Evolutionary conservation across 2,113 vertebrate genomes (phyloP).

Genomic region (Equus quagga): DNA sequence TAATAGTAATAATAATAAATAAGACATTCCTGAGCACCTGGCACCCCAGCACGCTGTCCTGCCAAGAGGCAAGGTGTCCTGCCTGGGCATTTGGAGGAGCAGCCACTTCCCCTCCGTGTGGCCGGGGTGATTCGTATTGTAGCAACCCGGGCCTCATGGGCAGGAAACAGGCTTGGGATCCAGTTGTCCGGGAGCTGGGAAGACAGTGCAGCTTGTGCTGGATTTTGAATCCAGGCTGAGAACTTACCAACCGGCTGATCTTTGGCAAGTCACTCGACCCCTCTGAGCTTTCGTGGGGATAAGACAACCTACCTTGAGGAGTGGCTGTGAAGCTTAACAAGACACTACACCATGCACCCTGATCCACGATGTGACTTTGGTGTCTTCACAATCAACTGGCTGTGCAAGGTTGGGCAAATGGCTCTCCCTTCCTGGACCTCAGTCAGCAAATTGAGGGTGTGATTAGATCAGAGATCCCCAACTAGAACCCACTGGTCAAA

Average conservation of each 20-base stretch:
- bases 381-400: neutral
- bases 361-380: neutral
- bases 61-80: neutral
- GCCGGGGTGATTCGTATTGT: rapidly evolving
- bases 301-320: neutral
- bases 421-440: neutral
- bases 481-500: neutral
- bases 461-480: neutral
- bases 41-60: rapidly evolving
- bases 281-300: neutral
- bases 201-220: rapidly evolving
- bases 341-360: rapidly evolving
- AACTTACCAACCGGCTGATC: neutral
- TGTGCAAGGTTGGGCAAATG: neutral
- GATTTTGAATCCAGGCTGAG: neutral
- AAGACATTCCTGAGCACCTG: neutral
- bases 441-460: neutral
- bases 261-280: neutral
- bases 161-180: too few species aligned
- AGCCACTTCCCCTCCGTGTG: neutral
- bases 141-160: neutral
- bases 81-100: neutral
- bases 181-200: rapidly evolving
- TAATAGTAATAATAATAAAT: too few species aligned
- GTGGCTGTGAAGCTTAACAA: rapidly evolving